Percentiles rank a stretch among this genome's conserved stretches.
These are phyloP conservation scores for Malurus elegans DNA, from an alignment of 2,113 vertebrate species.

Conservation along the genomic window DNA sequence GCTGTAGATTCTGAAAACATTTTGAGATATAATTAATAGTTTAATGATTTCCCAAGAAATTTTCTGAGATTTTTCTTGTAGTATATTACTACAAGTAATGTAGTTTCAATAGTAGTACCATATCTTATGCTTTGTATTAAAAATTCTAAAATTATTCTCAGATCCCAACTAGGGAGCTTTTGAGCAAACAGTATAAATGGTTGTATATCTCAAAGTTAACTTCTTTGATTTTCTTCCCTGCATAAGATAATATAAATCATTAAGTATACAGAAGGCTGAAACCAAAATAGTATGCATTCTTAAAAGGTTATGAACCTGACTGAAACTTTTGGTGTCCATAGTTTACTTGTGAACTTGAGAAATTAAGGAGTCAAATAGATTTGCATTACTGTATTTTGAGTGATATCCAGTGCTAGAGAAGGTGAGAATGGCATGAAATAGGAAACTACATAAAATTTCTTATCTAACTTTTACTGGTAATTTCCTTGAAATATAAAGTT, in stretches of 20 bases:
- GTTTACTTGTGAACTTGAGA: not conserved
- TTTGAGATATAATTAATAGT: not conserved
- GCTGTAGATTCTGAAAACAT: not conserved
- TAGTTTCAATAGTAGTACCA: not conserved
- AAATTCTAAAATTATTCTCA: not conserved
- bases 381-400: not conserved
- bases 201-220: not conserved
- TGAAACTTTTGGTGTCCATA: not conserved
- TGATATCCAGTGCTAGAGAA: not conserved
- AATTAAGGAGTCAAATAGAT: not conserved
- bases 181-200: not conserved
- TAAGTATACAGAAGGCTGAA: not conserved
- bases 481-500: not conserved
- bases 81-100: not conserved
- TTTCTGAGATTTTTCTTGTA: not conserved
- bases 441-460: not conserved
- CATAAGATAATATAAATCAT: not conserved
- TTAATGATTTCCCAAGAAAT: not conserved
- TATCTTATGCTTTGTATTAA: not conserved
- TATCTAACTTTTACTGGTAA: not conserved
- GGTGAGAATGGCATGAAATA: not conserved
- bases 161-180: not conserved
- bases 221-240: not conserved
- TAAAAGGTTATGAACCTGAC: not conserved
- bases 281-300: not conserved